Evolutionary conservation across 2,113 vertebrate genomes (phyloP), one percentile per base, ranked within the genome.

Genomic region (Columbina picui): DNA sequence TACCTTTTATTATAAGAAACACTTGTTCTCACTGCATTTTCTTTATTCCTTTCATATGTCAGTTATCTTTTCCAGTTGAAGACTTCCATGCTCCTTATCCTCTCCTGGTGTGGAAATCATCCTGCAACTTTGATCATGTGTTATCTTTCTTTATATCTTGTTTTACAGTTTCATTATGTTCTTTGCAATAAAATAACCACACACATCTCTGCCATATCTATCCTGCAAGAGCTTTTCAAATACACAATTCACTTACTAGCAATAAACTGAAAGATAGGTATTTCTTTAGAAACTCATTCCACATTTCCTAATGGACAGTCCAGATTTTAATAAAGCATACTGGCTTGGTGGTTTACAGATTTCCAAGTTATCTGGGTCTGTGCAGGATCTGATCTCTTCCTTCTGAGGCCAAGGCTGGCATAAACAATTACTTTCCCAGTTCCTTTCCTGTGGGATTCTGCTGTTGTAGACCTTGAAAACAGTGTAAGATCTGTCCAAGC

Each of bases 21-120:
- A 14, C 4, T 73, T 50, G 5, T 3, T 88, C 6, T 59, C 0
- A 0, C 26, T 60, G 5, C 3, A n/a, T 53, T 83, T 60, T 55
- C 32, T 86, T 56, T 52, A 41, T 85, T 87, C 32, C 10, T 89
- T 76, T 91, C 14, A 25, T 56, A 38, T 50, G 23, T 34, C 52
- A 67, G 52, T 59, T 77, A 70, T 50, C 25, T 79, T 41, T 77
- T 57, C 30, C 41, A 64, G 12, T 15, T 84, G 34, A 81, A 87
- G 34, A 25, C 23, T 59, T 10, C 75, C 30, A 57, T 47, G 41
- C 20, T 78, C 30, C 21, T 93, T 85, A 79, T 88, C 36, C 5
- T 73, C 12, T 74, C 10, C 53, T 69, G 27, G 15, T 2, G 2
- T 52, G 4, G 10, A 89, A 91, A 77, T 50, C 1, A n/a, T 61